Evolutionary conservation across 1,140 invertebrate species (phyloP).

Genomic region (Sitophilus oryzae): DNA sequence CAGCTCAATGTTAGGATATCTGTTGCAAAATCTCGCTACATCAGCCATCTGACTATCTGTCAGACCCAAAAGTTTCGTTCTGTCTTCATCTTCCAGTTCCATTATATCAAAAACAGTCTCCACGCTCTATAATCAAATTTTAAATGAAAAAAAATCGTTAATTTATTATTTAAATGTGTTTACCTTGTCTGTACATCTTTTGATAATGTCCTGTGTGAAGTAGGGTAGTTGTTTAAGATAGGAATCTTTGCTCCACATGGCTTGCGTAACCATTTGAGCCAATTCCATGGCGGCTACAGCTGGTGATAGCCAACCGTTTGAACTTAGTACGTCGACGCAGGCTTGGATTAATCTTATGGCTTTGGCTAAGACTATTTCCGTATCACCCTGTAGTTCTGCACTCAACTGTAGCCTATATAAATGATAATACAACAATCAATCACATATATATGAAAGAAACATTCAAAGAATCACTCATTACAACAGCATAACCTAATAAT

Average conservation of each 20-base stretch:
- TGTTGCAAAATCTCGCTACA: slow-evolving; percentile 96
- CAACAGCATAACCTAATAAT: too few relatives aligned
- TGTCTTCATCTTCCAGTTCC: slow-evolving; percentile 94
- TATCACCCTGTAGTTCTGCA: slow-evolving; percentile 95
- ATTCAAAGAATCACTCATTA: too few relatives aligned
- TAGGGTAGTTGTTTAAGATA: slow-evolving; percentile 97
- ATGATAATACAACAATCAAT: too few relatives aligned
- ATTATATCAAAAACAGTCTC: slow-evolving; percentile 98
- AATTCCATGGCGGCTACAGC: slow-evolving; percentile 99
- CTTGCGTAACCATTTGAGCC: slow-evolving; percentile 99
- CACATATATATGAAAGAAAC: too few relatives aligned
- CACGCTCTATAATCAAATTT: slow-evolving; percentile 55
- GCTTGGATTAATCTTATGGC: slow-evolving; percentile 91
- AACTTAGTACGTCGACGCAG: slow-evolving; percentile 97
- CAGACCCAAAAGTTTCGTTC: slow-evolving; percentile 79
- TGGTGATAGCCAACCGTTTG: slow-evolving; percentile 95
- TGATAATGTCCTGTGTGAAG: slow-evolving; percentile 85
- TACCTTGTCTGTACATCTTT: slow-evolving; percentile 84
- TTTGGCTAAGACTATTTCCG: slow-evolving; percentile 84
- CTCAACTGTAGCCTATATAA: slow-evolving; percentile 83
- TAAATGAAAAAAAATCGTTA: background rate
- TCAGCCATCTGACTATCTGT: slow-evolving; percentile 88
- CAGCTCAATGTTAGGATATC: slow-evolving; percentile 98
- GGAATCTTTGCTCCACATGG: slow-evolving; percentile 99
- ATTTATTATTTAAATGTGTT: background rate